Evolutionary conservation across 2,113 vertebrate species (phyloP).

Genomic region (Sakesphorus luctuosus): DNA sequence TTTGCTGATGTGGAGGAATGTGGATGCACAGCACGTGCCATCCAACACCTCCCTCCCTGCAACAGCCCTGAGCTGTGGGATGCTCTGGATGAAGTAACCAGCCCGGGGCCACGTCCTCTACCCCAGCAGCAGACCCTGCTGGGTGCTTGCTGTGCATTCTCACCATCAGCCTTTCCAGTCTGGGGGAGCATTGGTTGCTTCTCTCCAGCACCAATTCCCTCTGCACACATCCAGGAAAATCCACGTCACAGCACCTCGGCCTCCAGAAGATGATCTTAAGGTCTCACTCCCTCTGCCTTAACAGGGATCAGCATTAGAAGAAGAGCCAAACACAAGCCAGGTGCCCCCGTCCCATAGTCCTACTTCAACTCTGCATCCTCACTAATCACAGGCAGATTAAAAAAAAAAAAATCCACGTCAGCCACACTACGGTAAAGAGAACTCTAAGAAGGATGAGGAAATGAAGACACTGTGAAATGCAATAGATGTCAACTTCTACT

Average conservation of each 20-base stretch:
- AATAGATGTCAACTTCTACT: slow-evolving; percentile 69
- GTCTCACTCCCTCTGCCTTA: not conserved
- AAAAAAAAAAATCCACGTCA: slow-evolving; percentile 33
- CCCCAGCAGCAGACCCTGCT: not conserved
- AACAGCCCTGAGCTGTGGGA: not conserved
- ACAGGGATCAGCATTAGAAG: not conserved
- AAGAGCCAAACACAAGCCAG: not conserved
- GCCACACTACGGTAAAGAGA: slow-evolving; percentile 2
- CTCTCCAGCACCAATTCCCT: not conserved
- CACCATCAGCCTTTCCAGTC: not conserved
- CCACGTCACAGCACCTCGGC: not conserved
- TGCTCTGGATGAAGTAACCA: not conserved
- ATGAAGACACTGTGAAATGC: slow-evolving; percentile 55
- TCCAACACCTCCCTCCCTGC: not conserved
- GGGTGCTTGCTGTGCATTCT: rapidly evolving
- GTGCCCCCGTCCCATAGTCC: not conserved
- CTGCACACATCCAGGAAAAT: not conserved
- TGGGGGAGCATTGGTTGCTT: rapidly evolving
- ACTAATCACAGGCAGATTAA: slow-evolving; percentile 62
- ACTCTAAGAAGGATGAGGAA: slow-evolving; percentile 69
- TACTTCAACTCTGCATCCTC: not conserved
- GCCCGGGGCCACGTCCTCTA: rapidly evolving
- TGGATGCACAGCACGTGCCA: not conserved
- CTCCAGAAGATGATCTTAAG: not conserved
- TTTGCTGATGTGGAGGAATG: not conserved